A percentile compares a stretch with the other conserved stretches of the same genome.
These are phyloP conservation scores for Vollenhovia emeryi DNA, from an alignment of 1,140 invertebrate species.

Conservation along the genomic window DNA sequence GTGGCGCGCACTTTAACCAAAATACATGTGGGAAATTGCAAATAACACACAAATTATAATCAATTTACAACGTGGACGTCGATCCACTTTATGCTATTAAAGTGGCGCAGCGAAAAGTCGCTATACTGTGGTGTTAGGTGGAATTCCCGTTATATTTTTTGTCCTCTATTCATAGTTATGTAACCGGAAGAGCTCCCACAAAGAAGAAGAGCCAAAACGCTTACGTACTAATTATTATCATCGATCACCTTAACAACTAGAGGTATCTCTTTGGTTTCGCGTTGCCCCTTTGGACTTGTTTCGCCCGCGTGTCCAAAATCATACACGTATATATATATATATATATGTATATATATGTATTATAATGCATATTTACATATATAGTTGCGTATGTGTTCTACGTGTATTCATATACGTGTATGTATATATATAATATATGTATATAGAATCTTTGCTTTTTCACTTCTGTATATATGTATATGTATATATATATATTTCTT, in stretches of 20 bases:
- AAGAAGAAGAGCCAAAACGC: constrained; percentile 67
- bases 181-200: constrained; percentile 30
- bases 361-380: constrained; percentile 59
- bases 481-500: constrained; percentile 18
- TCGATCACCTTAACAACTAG: constrained; percentile 80
- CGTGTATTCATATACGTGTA: constrained; percentile 56
- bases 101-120: background rate
- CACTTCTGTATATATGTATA: constrained; percentile 48
- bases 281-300: constrained; percentile 60
- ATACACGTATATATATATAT: constrained; percentile 46
- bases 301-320: constrained; percentile 53
- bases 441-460: constrained; percentile 46
- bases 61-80: background rate
- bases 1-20: background rate
- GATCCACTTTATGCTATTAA: background rate
- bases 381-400: constrained; percentile 37
- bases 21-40: background rate
- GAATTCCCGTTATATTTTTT: constrained; percentile 46
- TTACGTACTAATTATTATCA: constrained; percentile 85
- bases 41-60: background rate
- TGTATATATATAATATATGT: constrained; percentile 53
- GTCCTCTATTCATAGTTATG: constrained; percentile 36
- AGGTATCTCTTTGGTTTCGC: constrained; percentile 65
- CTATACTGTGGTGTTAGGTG: background rate
- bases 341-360: constrained; percentile 37